Evolutionary conservation across 2,888 invertebrate species (phyloP).

Genomic region (Drosophila tanythrix): DNA sequence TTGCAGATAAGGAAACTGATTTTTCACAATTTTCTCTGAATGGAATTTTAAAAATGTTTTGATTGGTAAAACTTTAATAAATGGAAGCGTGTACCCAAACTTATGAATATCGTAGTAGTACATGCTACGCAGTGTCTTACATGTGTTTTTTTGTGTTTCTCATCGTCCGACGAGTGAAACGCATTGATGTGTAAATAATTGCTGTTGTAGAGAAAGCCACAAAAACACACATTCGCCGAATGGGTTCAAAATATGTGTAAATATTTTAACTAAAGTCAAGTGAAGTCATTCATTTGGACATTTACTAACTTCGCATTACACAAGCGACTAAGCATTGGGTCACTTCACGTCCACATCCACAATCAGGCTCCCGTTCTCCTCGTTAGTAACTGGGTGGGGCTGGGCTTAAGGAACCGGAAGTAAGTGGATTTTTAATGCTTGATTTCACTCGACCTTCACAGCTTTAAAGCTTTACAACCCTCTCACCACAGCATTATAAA

Average conservation of each 20-base stretch:
- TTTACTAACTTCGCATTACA: slow-evolving; percentile 76
- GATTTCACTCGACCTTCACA: slow-evolving; percentile 61
- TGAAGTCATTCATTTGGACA: slow-evolving; percentile 79
- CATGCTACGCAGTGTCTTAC: slow-evolving; percentile 23
- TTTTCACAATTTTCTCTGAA: neutral
- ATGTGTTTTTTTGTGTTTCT: slow-evolving; percentile 22
- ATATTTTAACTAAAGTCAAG: slow-evolving; percentile 76
- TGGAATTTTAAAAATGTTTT: slow-evolving; percentile 7
- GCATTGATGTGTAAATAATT: slow-evolving; percentile 73
- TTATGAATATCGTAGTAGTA: slow-evolving; percentile 35
- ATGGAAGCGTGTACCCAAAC: slow-evolving; percentile 1
- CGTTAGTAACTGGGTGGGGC: slow-evolving; percentile 44
- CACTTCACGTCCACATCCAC: slow-evolving; percentile 29
- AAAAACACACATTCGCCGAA: slow-evolving; percentile 43
- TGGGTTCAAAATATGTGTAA: slow-evolving; percentile 68
- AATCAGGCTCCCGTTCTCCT: slow-evolving; percentile 11
- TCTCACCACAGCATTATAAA: neutral
- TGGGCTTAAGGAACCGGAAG: slow-evolving; percentile 76
- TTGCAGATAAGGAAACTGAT: neutral
- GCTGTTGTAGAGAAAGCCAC: slow-evolving; percentile 54
- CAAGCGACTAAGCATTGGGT: slow-evolving; percentile 70
- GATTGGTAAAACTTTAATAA: neutral
- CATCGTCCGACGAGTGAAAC: slow-evolving; percentile 16
- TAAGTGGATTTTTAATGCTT: slow-evolving; percentile 75
- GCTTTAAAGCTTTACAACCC: neutral